Percentiles rank a stretch among this genome's conserved stretches.
Conservation (phyloP, 1,140 invertebrate species). For the Caenorhabditis latens region DNA sequence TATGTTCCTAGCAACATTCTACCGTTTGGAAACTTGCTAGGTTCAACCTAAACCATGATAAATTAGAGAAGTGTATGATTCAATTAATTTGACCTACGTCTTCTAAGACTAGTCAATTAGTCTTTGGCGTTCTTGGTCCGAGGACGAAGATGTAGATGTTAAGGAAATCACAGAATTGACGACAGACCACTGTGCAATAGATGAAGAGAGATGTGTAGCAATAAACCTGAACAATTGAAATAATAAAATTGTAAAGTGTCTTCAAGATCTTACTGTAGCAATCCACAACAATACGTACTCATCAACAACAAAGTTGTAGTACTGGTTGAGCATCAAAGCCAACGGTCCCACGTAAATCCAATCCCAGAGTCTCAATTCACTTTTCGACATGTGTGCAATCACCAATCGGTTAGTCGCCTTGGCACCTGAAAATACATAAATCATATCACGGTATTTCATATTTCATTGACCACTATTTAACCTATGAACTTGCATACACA, state of each 20-base stretch:
- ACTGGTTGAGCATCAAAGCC: constrained; percentile 96
- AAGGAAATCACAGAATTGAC: constrained; percentile 73
- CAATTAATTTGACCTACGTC: background rate
- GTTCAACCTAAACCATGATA: background rate
- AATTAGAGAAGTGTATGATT: background rate
- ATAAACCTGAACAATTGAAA: constrained; percentile 64
- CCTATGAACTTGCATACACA: constrained; percentile 13
- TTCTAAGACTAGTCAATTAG: constrained; percentile 9
- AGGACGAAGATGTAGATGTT: constrained; percentile 66
- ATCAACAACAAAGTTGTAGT: constrained; percentile 91
- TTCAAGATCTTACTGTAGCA: constrained; percentile 66
- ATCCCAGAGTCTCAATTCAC: constrained; percentile 95
- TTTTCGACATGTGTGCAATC: constrained; percentile 97
- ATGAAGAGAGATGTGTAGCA: constrained; percentile 72
- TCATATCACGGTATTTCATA: background rate
- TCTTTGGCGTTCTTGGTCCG: background rate
- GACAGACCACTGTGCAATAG: constrained; percentile 71
- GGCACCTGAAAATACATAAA: constrained; percentile 76
- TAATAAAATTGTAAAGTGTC: background rate
- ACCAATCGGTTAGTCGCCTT: constrained; percentile 97
- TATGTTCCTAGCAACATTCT: background rate
- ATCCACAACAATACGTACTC: constrained; percentile 80
- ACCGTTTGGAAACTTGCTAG: constrained; percentile 2
- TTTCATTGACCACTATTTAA: constrained; percentile 7
- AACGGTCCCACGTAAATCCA: constrained; percentile 90